Conservation (phyloP, 2,888 invertebrate genomes). For the Caradrina kadenii region DNA sequence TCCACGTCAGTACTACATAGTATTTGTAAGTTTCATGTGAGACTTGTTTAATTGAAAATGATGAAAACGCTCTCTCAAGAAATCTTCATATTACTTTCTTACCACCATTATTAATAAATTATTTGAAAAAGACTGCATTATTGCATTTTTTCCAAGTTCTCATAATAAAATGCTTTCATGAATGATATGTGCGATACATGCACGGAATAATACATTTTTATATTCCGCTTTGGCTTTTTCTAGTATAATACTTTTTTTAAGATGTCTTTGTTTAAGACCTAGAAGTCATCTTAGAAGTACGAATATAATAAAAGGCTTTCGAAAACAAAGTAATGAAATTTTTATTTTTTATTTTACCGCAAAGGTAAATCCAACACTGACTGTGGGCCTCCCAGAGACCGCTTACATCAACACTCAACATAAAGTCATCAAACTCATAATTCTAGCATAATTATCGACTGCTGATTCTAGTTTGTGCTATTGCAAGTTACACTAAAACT, state of each 20-base stretch:
- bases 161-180: conserved; percentile 37
- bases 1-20: neutral
- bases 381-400: too few species aligned
- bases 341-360: too few species aligned
- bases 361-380: too few species aligned
- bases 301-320: too few species aligned
- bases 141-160: conserved; percentile 49
- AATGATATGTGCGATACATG: conserved; percentile 31
- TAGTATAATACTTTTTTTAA: conserved; percentile 1
- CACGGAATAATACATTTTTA: conserved; percentile 33
- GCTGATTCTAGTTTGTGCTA: too few species aligned
- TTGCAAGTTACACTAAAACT: neutral
- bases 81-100: conserved; percentile 22
- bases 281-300: too few species aligned
- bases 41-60: neutral
- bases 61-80: neutral
- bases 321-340: too few species aligned
- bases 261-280: too few species aligned
- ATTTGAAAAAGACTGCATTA: conserved; percentile 39
- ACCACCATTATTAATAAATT: conserved; percentile 24
- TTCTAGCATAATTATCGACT: too few species aligned
- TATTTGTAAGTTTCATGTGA: neutral
- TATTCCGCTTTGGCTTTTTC: neutral
- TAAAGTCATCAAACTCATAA: neutral
- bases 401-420: too few species aligned